Base-by-base conservation (phyloP, 35 echinoderm and acorn worm species). In the Lytechinus variegatus region DNA sequence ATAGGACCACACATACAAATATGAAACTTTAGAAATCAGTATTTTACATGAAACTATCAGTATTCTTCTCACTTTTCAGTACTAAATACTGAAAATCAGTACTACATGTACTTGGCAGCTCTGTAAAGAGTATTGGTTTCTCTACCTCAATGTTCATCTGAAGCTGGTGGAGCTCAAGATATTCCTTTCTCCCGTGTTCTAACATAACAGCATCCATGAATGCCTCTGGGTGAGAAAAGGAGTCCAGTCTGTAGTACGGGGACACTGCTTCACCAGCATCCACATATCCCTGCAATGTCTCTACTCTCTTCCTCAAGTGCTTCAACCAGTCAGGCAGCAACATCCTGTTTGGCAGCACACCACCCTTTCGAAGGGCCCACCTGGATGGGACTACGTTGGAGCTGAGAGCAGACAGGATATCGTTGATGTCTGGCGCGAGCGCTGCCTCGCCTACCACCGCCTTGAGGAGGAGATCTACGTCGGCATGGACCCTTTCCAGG, bases 131-230 rank as follows among this genome's bases (percentile, higher is more conserved):
- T 8, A 53, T 61, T 3, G 3, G 27, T 51, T 92, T 10, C 56
- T 94, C 95, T 97, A 99, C 98, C 54, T 97, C 95, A 24, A 94
- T 92, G 56, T 97, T 87, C 89, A 99, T 96, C 28, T 87, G 54
- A 1, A 99, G 61, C 28, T 97, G 86, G 66, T 96, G 95, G 8
- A 97, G 94, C 54, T 97, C 96, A 72, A 99, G 96, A 86, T 97
- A 99, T 56, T 99, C 98, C 61, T 96, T 97, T 53, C 98, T 96
- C 5, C 97, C 96, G 58, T 99, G 96, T 54, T 99, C 98, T 91
- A 96, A 95, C 52, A 97, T 19, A 16, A 99, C 27, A 54, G 87
- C 60, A 52, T 96, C 90, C 4, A 97, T 53, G 79, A 99, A 97
- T 13, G 91, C 57, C 89, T 97, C 95, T 54, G 97, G 98, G 12